phyloP scores from a whole-genome alignment of 2,888 invertebrate species.

The Agapostemon virescens region DNA sequence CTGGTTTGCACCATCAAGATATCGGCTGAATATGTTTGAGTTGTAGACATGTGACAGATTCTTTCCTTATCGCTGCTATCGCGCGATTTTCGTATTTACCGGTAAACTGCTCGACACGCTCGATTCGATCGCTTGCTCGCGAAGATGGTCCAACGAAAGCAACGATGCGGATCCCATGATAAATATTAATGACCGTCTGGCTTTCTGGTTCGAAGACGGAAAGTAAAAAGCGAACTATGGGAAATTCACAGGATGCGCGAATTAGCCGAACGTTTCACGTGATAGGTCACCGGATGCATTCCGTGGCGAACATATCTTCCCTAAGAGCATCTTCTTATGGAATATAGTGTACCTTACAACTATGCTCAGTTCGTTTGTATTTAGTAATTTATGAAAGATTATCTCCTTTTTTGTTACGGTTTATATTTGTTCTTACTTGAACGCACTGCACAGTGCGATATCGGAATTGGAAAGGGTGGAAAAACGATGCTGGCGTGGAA shows the following conservation, averaged over 20 bases:
- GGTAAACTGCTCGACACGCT: slow-evolving; percentile 30
- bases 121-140: slow-evolving; percentile 1
- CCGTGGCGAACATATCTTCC: neutral
- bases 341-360: neutral
- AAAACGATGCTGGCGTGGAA: no score
- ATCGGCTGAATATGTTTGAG: slow-evolving; percentile 30
- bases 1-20: no score
- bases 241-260: neutral
- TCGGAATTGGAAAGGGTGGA: no score
- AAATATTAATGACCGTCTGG: neutral
- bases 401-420: no score
- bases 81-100: slow-evolving; percentile 24
- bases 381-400: no score
- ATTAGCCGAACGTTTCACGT: neutral
- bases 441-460: no score
- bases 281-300: neutral
- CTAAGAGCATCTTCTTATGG: slow-evolving; percentile 14
- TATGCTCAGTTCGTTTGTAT: neutral
- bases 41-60: slow-evolving; percentile 5
- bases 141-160: neutral
- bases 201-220: neutral
- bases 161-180: neutral
- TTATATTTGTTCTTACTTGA: no score
- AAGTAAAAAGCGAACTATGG: neutral
- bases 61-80: slow-evolving; percentile 39